Base-by-base conservation (phyloP, 2,888 invertebrate species). In the Dusona sp. region DNA sequence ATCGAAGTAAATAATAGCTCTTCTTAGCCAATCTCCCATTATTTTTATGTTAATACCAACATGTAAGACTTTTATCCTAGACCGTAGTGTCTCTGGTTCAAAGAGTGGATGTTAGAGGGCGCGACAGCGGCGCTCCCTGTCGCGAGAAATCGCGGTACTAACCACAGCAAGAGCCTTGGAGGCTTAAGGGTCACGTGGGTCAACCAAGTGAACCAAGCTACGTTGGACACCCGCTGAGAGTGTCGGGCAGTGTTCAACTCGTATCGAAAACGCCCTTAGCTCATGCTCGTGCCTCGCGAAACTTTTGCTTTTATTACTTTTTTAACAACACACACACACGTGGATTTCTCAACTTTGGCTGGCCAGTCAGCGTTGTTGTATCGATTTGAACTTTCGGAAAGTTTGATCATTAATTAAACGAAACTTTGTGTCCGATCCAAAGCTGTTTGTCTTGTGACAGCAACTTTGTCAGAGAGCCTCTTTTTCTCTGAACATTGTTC, bases 181-280 rank as follows among this genome's bases (percentile, higher is more conserved):
- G 57, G 57, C 70, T 38, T 38, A 61, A 42, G 87, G 93, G 90
- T 93, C 91, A 92, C 84, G 85, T 90, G 91, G 84, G 86, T 92
- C 92, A 90, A 87, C 84, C 88, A 86, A 89, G 86, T 92, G 92
- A 90, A 87, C 85, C 88, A 87, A 88, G 90, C 90, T 90, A 91
- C 92, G 90, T 73, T 88, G 92, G 90, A 91, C 92, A 79, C 93
- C 92, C 92, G 92, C 92, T 91, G 93, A 91, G 92, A 92, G 91
- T 93, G 93, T 93, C 93, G 92, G 92, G 89, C 89, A 88, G 90
- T 91, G 90, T 91, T 90, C 90, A 84, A 83, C 82, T 87, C 87
- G 78, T 86, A 82, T 57, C 83, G 82, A 79, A 84, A 86, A 86
- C 88, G 82, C 84, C 86, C 86, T 84, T 86, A 57, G 51, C 70